These are phyloP conservation scores for Camponotus floridanus DNA, from an alignment of 1,140 invertebrate species.

Conservation along the genomic window DNA sequence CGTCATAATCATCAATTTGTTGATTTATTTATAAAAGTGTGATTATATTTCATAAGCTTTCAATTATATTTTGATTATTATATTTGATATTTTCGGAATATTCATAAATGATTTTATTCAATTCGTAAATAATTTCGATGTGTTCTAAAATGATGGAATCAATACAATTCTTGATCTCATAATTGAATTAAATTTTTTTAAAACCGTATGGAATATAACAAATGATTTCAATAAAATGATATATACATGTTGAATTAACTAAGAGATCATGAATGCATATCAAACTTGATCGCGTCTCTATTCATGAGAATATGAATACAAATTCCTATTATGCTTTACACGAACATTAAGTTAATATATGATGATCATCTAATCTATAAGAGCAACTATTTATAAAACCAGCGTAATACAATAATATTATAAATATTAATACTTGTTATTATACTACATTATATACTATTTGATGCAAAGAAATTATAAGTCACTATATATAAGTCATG, in stretches of 20 bases:
- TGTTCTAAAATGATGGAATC: background rate
- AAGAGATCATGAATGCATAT: background rate
- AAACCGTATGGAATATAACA: background rate
- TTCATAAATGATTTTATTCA: too few species aligned
- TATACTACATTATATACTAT: background rate
- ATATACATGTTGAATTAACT: background rate
- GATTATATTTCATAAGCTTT: background rate
- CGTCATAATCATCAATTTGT: background rate
- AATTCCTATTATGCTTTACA: background rate
- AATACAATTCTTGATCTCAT: too few species aligned
- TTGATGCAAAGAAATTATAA: slow-evolving; percentile 31
- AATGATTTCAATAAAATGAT: background rate
- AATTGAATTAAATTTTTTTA: background rate
- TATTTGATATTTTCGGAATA: background rate
- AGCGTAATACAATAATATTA: slow-evolving; percentile 5
- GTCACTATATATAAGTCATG: background rate
- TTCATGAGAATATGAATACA: background rate
- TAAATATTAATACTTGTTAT: background rate
- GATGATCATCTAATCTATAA: background rate
- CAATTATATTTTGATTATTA: background rate
- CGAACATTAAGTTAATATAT: slow-evolving; percentile 10
- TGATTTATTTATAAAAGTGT: background rate
- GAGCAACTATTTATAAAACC: slow-evolving; percentile 12
- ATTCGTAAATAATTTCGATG: background rate
- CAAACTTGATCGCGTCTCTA: background rate